Evolutionary conservation across 2,797 vertebrate genomes (phyloP), one percentile per base, ranked within the genome.

Genomic region (Spizella passerina): DNA sequence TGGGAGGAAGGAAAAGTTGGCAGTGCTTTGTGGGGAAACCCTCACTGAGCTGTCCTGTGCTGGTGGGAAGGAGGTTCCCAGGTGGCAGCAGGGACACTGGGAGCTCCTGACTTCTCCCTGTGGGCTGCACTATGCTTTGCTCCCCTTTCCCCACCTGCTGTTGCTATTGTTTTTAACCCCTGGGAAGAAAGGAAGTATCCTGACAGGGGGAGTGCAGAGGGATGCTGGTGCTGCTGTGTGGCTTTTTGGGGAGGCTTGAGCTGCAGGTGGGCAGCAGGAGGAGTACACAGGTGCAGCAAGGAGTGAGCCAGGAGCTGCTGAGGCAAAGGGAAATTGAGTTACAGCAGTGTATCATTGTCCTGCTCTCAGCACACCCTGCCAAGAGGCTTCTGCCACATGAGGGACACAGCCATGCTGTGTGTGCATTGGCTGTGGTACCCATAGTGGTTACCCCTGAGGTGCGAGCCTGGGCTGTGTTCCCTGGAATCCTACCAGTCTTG

Each of bases 121-220:
- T 59, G 29, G 8, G 26, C 34, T 3, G 0, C 41, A 26, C 41
- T 47, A 11, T 39, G 30, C n/a, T 80, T 77, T 4, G 2, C n/a
- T 81, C 32, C 1, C 2, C 32, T 86, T 86, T 89, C 10, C 15
- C 39, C 15, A 60, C 39, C 15, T 85, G 32, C 43, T 77, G 7
- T 7, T 72, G 38, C 36, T 75, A 2, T 80, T 80, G 55, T 75
- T 82, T 68, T 60, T 43, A 63, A 29, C 46, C 24, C 23, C 22
- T 10, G 32, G 19, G 15, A 56, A 27, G 20, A 81, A 84, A 70
- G 41, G 24, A 84, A 71, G 23, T 32, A 19, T 53, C 68, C 49
- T 2, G 1, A 32, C 6, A 36, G 19, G 0, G 0, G 36, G 26
- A 66, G 23, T 14, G 11, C 27, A 64, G 59, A 73, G 27, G 41